These are phyloP conservation scores for Drosophila varians DNA, from an alignment of 1,140 invertebrate genomes.

Conservation along the genomic window DNA sequence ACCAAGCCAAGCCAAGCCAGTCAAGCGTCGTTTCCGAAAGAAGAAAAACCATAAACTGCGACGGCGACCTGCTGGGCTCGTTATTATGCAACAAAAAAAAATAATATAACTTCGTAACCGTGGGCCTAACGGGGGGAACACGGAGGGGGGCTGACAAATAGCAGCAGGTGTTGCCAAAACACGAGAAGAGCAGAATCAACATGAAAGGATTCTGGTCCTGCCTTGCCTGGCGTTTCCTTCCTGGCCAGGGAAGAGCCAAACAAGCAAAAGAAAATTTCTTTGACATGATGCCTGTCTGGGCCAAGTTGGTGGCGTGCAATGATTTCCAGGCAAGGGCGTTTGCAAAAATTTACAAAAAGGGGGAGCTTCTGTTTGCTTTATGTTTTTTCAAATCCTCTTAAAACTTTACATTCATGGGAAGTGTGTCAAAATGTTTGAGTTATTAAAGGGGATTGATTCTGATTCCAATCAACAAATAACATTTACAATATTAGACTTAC, in stretches of 20 bases:
- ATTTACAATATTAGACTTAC: no score
- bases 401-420: background rate
- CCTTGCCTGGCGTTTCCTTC: conserved; percentile 6
- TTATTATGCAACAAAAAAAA: conserved; percentile 62
- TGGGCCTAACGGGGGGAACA: background rate
- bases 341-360: background rate
- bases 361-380: background rate
- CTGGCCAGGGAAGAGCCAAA: conserved; percentile 2
- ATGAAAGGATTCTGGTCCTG: conserved; percentile 35
- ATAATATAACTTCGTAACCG: conserved; percentile 37
- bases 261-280: conserved; percentile 9
- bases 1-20: background rate
- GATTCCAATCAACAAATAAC: background rate
- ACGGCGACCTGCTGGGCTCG: conserved; percentile 41
- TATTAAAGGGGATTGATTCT: background rate
- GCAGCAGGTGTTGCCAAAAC: conserved; percentile 58
- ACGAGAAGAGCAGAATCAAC: conserved; percentile 45
- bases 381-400: background rate
- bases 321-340: background rate
- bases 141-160: conserved; percentile 37
- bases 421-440: background rate
- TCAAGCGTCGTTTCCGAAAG: conserved; percentile 19
- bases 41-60: conserved; percentile 51
- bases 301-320: conserved; percentile 29
- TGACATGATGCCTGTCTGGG: conserved; percentile 40